A percentile compares a stretch with the other conserved stretches of the same genome.
These are phyloP conservation scores for Hetaerina americana DNA, from an alignment of 1,140 invertebrate genomes.

Conservation along the genomic window DNA sequence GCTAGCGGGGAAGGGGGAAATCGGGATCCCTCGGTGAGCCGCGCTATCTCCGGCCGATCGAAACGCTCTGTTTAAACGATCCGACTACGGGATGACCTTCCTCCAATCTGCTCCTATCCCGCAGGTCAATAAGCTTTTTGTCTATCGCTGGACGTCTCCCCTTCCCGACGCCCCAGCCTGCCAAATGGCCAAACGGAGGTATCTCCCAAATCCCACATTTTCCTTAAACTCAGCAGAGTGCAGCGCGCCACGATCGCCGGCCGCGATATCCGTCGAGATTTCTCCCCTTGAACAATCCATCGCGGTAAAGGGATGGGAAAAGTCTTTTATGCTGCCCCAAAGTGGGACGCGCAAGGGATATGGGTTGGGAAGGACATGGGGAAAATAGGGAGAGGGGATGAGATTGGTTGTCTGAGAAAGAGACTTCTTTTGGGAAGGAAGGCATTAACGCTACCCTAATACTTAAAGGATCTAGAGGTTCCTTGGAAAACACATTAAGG, in stretches of 20 bases:
- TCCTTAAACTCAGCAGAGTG: not conserved
- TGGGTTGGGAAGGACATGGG: not conserved
- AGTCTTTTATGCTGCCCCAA: not conserved
- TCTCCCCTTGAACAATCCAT: not conserved
- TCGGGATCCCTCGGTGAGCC: too few relatives aligned
- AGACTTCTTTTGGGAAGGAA: too few relatives aligned
- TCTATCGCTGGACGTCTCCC: not conserved
- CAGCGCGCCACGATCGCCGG: not conserved
- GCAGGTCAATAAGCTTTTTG: not conserved
- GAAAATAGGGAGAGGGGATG: not conserved
- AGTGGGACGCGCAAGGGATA: not conserved
- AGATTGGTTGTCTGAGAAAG: too few relatives aligned
- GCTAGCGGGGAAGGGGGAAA: too few relatives aligned
- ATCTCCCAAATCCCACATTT: not conserved
- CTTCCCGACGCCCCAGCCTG: too few relatives aligned
- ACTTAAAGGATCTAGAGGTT: too few relatives aligned
- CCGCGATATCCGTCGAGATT: not conserved
- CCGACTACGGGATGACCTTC: not conserved
- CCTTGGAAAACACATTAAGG: too few relatives aligned
- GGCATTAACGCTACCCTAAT: too few relatives aligned
- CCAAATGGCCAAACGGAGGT: not conserved
- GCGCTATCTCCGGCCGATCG: too few relatives aligned
- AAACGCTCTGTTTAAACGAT: too few relatives aligned
- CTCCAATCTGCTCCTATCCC: not conserved
- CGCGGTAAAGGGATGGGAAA: not conserved